A percentile compares a stretch with the other conserved stretches of the same genome.
These are phyloP conservation scores for Psylliodes chrysocephalus DNA, from an alignment of 2,888 invertebrate species.

Conservation along the genomic window DNA sequence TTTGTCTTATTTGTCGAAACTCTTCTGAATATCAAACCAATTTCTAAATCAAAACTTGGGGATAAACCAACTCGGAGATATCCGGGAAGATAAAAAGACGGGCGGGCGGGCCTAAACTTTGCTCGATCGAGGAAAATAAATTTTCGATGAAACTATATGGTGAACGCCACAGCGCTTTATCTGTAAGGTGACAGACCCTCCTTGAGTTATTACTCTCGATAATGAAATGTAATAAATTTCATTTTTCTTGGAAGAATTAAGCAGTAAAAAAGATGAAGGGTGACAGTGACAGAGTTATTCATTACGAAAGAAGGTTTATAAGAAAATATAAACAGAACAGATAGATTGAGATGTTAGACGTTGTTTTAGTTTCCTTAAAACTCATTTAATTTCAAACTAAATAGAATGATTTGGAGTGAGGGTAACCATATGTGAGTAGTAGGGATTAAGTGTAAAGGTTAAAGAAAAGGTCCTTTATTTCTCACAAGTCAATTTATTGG, in stretches of 20 bases:
- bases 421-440: too few relatives aligned
- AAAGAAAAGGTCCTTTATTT: too few relatives aligned
- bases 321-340: background rate
- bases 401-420: too few relatives aligned
- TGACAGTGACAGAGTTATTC: slow-evolving; percentile 27
- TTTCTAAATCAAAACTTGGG: slow-evolving; percentile 1
- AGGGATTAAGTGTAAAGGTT: too few relatives aligned
- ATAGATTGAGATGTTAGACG: background rate
- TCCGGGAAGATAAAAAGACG: background rate
- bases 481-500: too few relatives aligned
- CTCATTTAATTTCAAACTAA: too few relatives aligned
- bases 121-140: slow-evolving; percentile 26
- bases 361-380: too few relatives aligned
- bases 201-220: slow-evolving; percentile 29
- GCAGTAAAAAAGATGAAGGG: slow-evolving; percentile 19
- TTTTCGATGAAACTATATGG: slow-evolving; percentile 21
- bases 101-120: slow-evolving; percentile 9
- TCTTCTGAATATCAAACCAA: background rate
- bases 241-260: slow-evolving; percentile 31
- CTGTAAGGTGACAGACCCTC: slow-evolving; percentile 26
- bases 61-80: background rate
- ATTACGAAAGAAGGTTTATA: slow-evolving; percentile 1
- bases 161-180: slow-evolving; percentile 28
- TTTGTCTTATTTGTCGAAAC: background rate
- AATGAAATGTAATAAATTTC: slow-evolving; percentile 30